Evolutionary conservation across 2,797 vertebrate genomes (phyloP).

Genomic region (Lacerta bilineata): DNA sequence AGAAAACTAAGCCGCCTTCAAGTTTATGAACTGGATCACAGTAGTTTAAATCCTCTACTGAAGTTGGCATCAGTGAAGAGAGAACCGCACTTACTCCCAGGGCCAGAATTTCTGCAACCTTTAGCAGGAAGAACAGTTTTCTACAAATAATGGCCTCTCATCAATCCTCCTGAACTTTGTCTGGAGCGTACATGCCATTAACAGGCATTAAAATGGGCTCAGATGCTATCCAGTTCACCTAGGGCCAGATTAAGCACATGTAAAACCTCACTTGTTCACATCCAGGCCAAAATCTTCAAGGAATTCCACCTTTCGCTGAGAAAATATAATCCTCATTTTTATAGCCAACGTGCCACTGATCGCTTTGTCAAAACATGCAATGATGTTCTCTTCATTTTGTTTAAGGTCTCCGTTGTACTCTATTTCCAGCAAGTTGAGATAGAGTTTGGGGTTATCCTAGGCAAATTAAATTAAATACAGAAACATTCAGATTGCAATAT

Average conservation of each 20-base stretch:
- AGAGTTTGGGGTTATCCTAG: slow-evolving; percentile 93
- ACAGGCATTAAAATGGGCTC: no score
- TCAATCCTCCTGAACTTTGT: background rate
- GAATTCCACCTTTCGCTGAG: slow-evolving; percentile 97
- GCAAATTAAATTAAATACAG: slow-evolving; percentile 45
- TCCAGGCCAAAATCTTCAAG: slow-evolving; percentile 97
- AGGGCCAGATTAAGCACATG: background rate
- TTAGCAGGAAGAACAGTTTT: background rate
- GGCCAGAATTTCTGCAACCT: background rate
- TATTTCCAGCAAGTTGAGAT: slow-evolving; percentile 96
- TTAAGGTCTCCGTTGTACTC: slow-evolving; percentile 93
- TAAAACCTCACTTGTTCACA: slow-evolving; percentile 88
- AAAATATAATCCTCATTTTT: slow-evolving; percentile 92
- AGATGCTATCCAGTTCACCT: no score
- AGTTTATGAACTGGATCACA: background rate
- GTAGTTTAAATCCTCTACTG: background rate
- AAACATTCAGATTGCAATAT: background rate
- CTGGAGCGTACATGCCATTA: background rate
- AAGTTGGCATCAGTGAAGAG: background rate
- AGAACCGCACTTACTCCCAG: background rate
- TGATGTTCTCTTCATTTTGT: slow-evolving; percentile 92
- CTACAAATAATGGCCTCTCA: background rate
- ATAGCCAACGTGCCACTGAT: slow-evolving; percentile 88
- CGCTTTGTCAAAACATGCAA: slow-evolving; percentile 93
- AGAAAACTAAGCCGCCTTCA: background rate